Evolutionary conservation across 2,797 vertebrate genomes (phyloP), one percentile per base, ranked within the genome.

Genomic region (Agapornis canus): DNA sequence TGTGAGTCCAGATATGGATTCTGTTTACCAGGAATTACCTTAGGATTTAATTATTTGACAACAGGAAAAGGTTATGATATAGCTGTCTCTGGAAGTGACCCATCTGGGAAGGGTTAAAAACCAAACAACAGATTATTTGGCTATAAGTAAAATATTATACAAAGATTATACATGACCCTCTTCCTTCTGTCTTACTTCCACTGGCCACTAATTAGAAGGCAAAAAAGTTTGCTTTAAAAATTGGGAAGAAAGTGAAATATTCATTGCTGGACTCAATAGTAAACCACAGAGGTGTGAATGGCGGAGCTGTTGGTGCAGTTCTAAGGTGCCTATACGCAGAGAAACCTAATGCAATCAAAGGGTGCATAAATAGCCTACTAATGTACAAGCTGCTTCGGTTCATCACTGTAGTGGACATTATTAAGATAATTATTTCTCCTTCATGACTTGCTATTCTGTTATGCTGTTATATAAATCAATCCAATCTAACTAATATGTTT

Each of bases 391-490:
- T 76, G n/a, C 79, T 94, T 79, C 81, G 64, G 79, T 91, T 92
- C 78, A 29, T 89, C 64, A 35, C 69, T 85, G 42, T 26, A 79
- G 57, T 92, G 94, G 92, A 90, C 65, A 20, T 94, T 82, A 93
- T 95, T 92, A 93, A 88, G 82, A 42, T 80, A 91, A 95, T 95
- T 94, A 93, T 93, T 94, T 86, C 92, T 94, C 51, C 63, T 90
- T 89, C 81, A 43, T 84, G 72, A 93, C 75, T 92, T 11, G 6
- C 52, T 87, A 11, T 81, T 86, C 51, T 63, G 1, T 51, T 81
- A 49, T 70, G 57, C 68, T 88, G 47, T 68, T 94, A 52, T 65
- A 82, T 86, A 69, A 95, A 92, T 96, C 82, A 90, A 11, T 93
- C 73, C n/a, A 59, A 48, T 61, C 77, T 82, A 79, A 83, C 75